Evolutionary conservation across 2,797 vertebrate genomes (phyloP).

Genomic region (Gobionotothen gibberifrons): DNA sequence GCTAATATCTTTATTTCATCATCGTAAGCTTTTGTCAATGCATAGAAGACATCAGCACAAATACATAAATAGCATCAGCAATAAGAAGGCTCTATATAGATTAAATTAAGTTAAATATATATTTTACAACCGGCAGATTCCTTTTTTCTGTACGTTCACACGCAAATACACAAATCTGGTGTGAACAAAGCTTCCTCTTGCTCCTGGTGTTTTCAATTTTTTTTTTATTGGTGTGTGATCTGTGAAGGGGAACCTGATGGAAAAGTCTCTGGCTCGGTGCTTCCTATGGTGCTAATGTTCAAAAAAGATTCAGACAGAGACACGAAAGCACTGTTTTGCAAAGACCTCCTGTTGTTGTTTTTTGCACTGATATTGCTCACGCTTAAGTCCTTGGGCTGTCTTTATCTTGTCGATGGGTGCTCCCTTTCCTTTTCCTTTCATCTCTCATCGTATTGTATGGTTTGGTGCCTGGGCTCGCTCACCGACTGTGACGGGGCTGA

Average conservation of each 20-base stretch:
- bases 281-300: slow-evolving; percentile 79
- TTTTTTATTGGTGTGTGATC: slow-evolving; percentile 10
- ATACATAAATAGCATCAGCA: too few species aligned
- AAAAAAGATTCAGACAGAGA: slow-evolving; percentile 30
- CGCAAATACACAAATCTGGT: neutral
- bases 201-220: neutral
- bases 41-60: too few species aligned
- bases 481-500: slow-evolving; percentile 38
- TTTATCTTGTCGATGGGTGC: slow-evolving; percentile 29
- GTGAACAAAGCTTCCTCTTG: slow-evolving; percentile 28
- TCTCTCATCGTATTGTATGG: slow-evolving; percentile 20
- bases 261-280: slow-evolving; percentile 57
- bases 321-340: slow-evolving; percentile 26
- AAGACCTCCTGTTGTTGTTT: slow-evolving; percentile 4
- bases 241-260: neutral
- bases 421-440: neutral
- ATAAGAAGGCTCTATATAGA: too few species aligned
- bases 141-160: neutral
- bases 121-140: too few species aligned
- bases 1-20: too few species aligned
- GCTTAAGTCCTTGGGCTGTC: slow-evolving; percentile 3
- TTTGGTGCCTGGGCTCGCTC: slow-evolving; percentile 33
- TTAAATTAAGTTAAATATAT: too few species aligned
- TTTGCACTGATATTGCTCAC: neutral
- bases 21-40: too few species aligned